Evolutionary conservation across 2,113 vertebrate species (phyloP).

Genomic region (Podocnemis expansa): DNA sequence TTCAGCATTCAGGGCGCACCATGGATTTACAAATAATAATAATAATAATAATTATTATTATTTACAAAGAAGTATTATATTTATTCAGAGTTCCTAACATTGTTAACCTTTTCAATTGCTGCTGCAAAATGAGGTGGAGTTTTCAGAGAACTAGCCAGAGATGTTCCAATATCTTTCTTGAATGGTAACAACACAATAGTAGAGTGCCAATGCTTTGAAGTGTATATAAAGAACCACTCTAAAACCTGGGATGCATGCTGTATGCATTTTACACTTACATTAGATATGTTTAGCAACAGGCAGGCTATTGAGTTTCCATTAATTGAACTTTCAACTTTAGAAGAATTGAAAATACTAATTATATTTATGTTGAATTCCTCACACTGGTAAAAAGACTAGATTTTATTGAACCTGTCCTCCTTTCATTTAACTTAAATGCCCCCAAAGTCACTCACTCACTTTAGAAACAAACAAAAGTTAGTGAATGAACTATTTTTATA

Average conservation of each 20-base stretch:
- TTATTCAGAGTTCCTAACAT: too few relatives aligned
- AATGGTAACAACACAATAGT: not conserved
- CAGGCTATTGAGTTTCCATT: not conserved
- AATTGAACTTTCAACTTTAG: not conserved
- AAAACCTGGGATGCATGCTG: not conserved
- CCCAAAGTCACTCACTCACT: not conserved
- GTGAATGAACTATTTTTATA: not conserved
- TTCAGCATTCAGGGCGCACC: too few relatives aligned
- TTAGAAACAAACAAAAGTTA: too few relatives aligned
- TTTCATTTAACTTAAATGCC: not conserved
- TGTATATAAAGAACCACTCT: not conserved
- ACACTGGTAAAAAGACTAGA: not conserved
- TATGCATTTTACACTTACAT: not conserved
- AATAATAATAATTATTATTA: too few relatives aligned
- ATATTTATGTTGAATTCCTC: not conserved
- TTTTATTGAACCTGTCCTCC: not conserved
- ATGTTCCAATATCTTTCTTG: not conserved
- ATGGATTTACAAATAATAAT: too few relatives aligned
- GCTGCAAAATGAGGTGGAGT: not conserved
- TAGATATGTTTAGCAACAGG: not conserved
- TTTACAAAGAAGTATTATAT: too few relatives aligned
- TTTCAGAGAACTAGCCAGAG: not conserved
- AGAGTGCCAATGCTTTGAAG: not conserved
- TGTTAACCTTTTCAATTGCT: not conserved
- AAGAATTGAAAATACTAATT: not conserved